Base-by-base conservation (phyloP, 2,888 invertebrate species). In the Lucinisca nassula region DNA sequence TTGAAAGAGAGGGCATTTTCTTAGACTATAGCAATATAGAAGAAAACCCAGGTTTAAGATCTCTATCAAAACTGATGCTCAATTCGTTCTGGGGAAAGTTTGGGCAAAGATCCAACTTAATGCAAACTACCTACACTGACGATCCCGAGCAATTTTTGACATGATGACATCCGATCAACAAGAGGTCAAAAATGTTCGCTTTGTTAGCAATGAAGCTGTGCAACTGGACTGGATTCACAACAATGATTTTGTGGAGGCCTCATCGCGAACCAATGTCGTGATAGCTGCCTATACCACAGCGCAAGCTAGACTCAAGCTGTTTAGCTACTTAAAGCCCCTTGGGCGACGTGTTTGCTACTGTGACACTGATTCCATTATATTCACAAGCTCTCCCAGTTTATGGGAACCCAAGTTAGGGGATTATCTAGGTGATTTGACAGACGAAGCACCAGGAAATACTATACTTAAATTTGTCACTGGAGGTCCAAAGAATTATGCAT, bases 21-120 rank as follows among this genome's bases (percentile, higher is more conserved):
- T 58, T 89, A 27, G 77, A 87, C 21, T 61, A 61, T 30, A 32
- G 81, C 70, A 74, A 79, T 12, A 91, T 91, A 14, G 40, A 85
- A 40, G 76, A 83, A 8, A 84, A 88, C 30, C 83, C 84, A 14
- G 87, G 87, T 27, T 49, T 88, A 45, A 37, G 89, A 35, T 72
- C 83, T 27, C 49, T 90, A 14, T 78, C 87, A 0, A 90, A 91
- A 76, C 82, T 89, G 4, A 80, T 85, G 84, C 45, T 91, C 10
- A 89, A 89, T 30, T 81, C 82, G 1, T 91, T 89, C 58, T 91
- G 88, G 89, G 88, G 91, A 10, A 88, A 91, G 77, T 88, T 91
- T 67, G 91, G 88, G 21, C 86, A 91, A 81, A 27, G 90, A 14
- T 17, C 58, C 30, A 77, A 81, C 32, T 76, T 89, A 79, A 40